Evolutionary conservation across 2,797 vertebrate species (phyloP), one percentile per base, ranked within the genome.

Genomic region (Sebastes nivosus): DNA sequence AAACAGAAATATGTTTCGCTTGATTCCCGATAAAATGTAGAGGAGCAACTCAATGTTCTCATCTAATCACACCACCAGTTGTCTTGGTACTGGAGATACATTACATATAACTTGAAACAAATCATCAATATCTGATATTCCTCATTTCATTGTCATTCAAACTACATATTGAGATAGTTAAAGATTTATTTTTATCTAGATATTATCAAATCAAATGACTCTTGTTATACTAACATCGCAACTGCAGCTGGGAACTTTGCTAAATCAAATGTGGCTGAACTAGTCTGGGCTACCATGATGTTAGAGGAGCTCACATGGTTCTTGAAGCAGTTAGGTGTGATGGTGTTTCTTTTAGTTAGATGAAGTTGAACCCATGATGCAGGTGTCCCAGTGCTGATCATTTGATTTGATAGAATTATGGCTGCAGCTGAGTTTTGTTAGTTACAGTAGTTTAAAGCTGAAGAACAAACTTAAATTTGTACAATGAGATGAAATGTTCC

Each of bases 1-100:
- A 36, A 54, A 74, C n/a, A 55, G 24, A 75, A n/a, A 68, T 8
- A 46, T 60, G 70, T 54, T 75, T 29, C n/a, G n/a, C 29, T 67
- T 54, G 24, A 58, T 69, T 72, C 22, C 55, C 27, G 46, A 65
- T 80, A 38, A 69, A 42, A 68, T 30, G 42, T 8, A 46, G 42
- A 72, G 32, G 9, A 72, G 18, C 27, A 42, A 9, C 24, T 69
- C n/a, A 22, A 10, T 36, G 25, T 27, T 73, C 57, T 58, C n/a
- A 14, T 72, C 11, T 16, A 32, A 46, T 59, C 9, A 5, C 22
- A 34, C 1, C 2, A 0, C 0, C 4, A 34, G 9, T 20, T n/a
- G 18, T n/a, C 29, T 14, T 38, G 4, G 20, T 14, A 16, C 32
- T 32, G 32, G 1, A 71, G 32, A 52, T 25, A 25, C 20, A 42